A percentile compares a stretch with the other conserved stretches of the same genome.
phyloP scores from a whole-genome alignment of 2,797 vertebrate genomes.

The Buceros bicornis region DNA sequence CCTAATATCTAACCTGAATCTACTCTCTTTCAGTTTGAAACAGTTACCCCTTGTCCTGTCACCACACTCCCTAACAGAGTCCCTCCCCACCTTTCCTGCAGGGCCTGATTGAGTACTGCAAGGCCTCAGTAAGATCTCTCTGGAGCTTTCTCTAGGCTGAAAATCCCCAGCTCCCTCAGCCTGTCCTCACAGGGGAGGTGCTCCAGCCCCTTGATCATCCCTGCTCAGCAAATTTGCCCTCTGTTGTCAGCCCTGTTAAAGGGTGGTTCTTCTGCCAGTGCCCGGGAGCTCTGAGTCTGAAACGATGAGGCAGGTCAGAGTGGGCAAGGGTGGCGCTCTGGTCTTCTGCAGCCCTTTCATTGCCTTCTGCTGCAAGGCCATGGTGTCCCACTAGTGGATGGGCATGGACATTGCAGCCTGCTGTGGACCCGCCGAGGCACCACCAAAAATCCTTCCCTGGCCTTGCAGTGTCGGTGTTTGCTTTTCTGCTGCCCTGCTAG shows the following conservation, averaged over 20 bases:
- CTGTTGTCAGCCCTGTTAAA: background rate
- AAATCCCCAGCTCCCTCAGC: too few species aligned
- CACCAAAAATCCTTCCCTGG: background rate
- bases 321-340: background rate
- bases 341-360: background rate
- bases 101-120: too few species aligned
- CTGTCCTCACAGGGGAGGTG: too few species aligned
- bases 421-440: background rate
- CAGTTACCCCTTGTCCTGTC: too few species aligned
- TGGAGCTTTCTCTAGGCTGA: too few species aligned
- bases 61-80: too few species aligned
- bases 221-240: background rate
- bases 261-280: background rate
- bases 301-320: background rate
- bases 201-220: too few species aligned
- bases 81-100: too few species aligned
- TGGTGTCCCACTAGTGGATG: too few species aligned
- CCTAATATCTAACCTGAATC: too few species aligned
- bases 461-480: background rate
- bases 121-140: too few species aligned
- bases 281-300: background rate
- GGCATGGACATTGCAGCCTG: background rate
- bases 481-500: background rate
- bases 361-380: background rate
- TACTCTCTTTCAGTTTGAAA: too few species aligned